Base-by-base conservation (phyloP, 2,888 invertebrate genomes). In the Spisula solida region DNA sequence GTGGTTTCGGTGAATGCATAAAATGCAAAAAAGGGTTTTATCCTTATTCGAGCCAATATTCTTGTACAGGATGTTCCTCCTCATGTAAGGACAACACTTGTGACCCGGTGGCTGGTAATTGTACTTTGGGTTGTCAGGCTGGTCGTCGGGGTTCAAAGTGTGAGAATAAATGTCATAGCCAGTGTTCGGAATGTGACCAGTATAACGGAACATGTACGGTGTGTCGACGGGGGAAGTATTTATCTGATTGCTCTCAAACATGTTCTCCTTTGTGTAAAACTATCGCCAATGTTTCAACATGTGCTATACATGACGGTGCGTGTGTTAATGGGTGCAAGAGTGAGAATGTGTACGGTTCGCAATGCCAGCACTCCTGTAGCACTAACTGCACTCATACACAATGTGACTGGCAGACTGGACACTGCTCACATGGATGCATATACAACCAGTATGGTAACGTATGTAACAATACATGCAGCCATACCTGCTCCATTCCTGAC, bases 81-180 rank as follows among this genome's bases (percentile, higher is more conserved):
- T 8, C 25, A 0, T 70, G 70, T 14, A 31, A 6, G 14, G 29
- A 29, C 14, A 70, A 29, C 1, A 29, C 29, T 6, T 70, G 70
- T 70, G 70, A 70, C 16, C 31, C 70, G 0, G 31, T 25, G 14
- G 12, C 70, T 29, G 70, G 70, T 70, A 10, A n/a, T 25, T 70
- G 70, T 29, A 25, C 31, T 5, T 29, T 12, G 12, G 70, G 70
- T 14, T 70, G 70, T 31, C 0, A 29, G 0, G 16, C 5, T 10
- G 55, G 81, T 18, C 55, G 12, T 10, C 55, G 81, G 81, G 81
- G 81, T 31, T 16, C 5, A 8, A 29, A 56, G 29, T 81, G 81
- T 29, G 16, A 55, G 14, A 14, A 25, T 16, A 6, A 0, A 18
- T 81, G 81, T 81, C 18, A 20, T 29, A 2, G 0, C 4, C 1